Base-by-base conservation (phyloP, 2,888 invertebrate species). In the Lepeophtheirus nordmannii region DNA sequence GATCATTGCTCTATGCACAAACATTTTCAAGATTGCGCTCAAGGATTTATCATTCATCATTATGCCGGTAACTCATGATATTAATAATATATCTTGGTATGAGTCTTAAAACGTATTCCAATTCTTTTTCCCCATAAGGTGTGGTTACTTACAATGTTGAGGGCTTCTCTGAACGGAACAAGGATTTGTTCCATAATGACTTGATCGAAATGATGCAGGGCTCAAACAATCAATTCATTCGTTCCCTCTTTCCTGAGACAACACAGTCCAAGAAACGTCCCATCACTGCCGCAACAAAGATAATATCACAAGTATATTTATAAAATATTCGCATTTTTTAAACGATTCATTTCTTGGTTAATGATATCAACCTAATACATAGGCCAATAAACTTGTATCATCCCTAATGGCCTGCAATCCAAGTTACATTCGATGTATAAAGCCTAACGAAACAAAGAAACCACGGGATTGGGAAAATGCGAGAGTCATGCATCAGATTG, bases 341-440 rank as follows among this genome's bases (percentile, higher is more conserved):
- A n/a, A 46, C 8, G 53, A 2, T 46, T 8, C 53, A 2, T 14
- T 46, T 14, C 8, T 46, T 8, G 14, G 10, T 41, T 41, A 41
- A 41, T 41, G 14, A 14, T 11, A 46, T 17, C 53, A 14, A 14
- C 53, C 53, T 17, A 3, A 11, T 41, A 14, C 14, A n/a, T 69
- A 70, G 68, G 83, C 84, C 17, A 83, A 83, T 74, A 77, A 79
- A 68, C 75, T 84, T 66, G 83, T 84, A 10, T 80, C 79, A 7
- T 82, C 82, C 57, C 74, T 84, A 70, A 83, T 81, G 81, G 79
- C 79, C 71, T 83, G 83, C 72, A 81, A 82, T 7, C 84, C 84
- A 10, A 83, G 84, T 74, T 84, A 85, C 73, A 82, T 84, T 68
- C 77, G 84, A 63, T 84, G 84, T 73, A 83, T 84, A 70, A 84